phyloP scores from a whole-genome alignment of 2,113 vertebrate species.

The Rhabdomys dilectus region DNA sequence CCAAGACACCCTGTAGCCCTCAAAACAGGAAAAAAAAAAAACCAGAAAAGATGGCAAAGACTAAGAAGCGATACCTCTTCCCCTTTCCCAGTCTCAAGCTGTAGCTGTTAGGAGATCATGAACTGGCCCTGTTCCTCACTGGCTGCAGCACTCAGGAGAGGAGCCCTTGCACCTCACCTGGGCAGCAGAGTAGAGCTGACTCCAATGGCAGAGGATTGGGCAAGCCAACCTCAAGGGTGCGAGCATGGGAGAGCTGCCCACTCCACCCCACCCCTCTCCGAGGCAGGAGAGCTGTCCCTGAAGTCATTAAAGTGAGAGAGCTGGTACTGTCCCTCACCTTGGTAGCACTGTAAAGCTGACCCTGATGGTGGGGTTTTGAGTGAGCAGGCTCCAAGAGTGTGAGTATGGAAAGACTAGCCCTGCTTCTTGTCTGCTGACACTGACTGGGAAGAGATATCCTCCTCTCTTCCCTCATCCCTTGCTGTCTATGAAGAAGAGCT shows the following conservation, averaged over 20 bases:
- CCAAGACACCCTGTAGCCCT: constrained; percentile 25
- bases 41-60: neutral
- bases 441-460: neutral
- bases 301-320: too few relatives aligned
- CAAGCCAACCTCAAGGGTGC: too few relatives aligned
- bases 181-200: neutral
- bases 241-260: too few relatives aligned
- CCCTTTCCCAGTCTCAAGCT: rapidly evolving
- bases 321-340: neutral
- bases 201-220: neutral
- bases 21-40: neutral
- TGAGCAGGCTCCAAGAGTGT: neutral
- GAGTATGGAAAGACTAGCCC: neutral
- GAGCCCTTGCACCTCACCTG: neutral
- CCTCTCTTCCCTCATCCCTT: neutral
- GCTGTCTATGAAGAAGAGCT: neutral
- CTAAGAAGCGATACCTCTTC: neutral
- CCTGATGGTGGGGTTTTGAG: neutral
- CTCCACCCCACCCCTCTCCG: too few relatives aligned
- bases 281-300: neutral
- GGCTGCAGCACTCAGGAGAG: neutral
- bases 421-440: neutral
- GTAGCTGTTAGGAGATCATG: too few relatives aligned
- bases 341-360: neutral
- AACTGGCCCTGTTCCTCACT: neutral